These are phyloP conservation scores for silkworm (Bombyx mori) DNA, from an alignment of 1,140 invertebrate genomes.

Conservation along the genomic window ASM3026992v2 NC_085118.1:6247501-6248000, in stretches of 20 bases:
- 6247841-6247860: constrained; percentile 32
- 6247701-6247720: no score
- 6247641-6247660: no score
- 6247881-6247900: constrained; percentile 28
- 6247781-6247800: constrained; percentile 22
- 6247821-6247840: constrained; percentile 15
- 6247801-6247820: constrained; percentile 32
- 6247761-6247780: constrained; percentile 1
- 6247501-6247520: no score
- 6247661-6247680: no score
- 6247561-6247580: no score
- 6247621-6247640: no score
- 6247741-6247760: background rate
- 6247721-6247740: background rate
- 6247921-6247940: constrained; percentile 32
- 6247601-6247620: no score
- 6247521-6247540: no score
- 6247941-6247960: constrained; percentile 46
- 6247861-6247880: constrained; percentile 17
- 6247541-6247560: no score
- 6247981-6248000: constrained; percentile 29
- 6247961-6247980: constrained; percentile 32
- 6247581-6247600: no score
- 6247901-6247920: constrained; percentile 29
- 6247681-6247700: no score